Percentiles rank a stretch among this genome's conserved stretches.
Evolutionary conservation across 2,113 vertebrate species (phyloP).

Genomic region (Leucopsar rothschildi): DNA sequence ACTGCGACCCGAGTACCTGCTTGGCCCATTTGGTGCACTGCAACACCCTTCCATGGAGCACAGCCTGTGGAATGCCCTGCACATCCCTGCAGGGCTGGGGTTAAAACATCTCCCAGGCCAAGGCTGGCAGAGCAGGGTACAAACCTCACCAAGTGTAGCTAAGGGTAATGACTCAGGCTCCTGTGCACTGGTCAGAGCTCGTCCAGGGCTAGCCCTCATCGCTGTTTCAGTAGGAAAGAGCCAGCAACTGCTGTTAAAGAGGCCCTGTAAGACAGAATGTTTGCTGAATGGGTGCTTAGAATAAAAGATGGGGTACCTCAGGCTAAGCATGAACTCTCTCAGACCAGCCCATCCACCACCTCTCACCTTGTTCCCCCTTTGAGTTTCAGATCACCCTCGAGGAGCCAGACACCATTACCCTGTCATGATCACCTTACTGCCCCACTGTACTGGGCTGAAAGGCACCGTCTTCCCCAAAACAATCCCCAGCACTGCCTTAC

Average conservation of each 20-base stretch:
- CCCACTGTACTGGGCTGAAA: fast-evolving
- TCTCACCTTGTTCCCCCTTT: fast-evolving
- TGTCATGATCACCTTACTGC: not conserved
- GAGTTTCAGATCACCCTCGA: fast-evolving
- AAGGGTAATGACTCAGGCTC: not conserved
- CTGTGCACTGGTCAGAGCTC: not conserved
- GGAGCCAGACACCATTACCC: not conserved
- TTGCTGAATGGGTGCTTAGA: not conserved
- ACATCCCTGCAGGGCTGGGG: fast-evolving
- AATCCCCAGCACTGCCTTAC: not conserved
- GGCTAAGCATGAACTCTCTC: not conserved
- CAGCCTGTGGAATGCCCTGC: not conserved
- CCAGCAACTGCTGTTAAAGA: not conserved
- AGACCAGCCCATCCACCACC: not conserved
- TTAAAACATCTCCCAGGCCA: not conserved
- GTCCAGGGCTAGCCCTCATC: not conserved
- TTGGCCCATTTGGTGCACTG: fast-evolving
- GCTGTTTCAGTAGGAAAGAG: not conserved
- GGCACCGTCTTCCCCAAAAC: not conserved
- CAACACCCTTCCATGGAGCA: no score
- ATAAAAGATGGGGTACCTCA: not conserved
- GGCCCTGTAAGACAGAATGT: not conserved
- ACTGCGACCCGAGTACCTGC: fast-evolving
- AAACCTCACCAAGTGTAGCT: fast-evolving
- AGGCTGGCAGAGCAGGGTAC: not conserved